These are phyloP conservation scores for Sporophila hypoxantha DNA, from an alignment of 2,113 vertebrate species.

Conservation along the genomic window DNA sequence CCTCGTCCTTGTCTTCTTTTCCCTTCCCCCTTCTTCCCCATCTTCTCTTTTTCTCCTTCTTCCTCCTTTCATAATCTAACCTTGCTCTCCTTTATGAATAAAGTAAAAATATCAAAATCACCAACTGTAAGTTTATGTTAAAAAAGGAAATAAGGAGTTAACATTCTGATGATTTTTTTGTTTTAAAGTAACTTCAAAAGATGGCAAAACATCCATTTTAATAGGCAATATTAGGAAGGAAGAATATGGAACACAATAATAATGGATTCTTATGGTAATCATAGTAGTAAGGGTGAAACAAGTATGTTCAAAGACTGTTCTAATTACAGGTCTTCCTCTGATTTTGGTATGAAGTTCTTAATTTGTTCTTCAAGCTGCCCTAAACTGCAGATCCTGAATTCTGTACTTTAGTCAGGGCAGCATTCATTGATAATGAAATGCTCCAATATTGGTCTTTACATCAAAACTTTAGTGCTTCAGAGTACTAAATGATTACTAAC, in stretches of 20 bases:
- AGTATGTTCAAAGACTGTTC: neutral
- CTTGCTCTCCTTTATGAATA: neutral
- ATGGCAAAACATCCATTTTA: neutral
- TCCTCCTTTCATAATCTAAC: neutral
- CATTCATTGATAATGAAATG: neutral
- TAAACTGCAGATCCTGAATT: neutral
- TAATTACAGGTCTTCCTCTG: constrained; percentile 30
- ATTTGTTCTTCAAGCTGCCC: neutral
- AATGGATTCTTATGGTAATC: neutral
- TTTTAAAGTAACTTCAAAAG: neutral
- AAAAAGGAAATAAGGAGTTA: neutral
- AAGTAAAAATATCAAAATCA: neutral
- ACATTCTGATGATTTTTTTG: neutral
- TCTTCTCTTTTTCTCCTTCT: neutral
- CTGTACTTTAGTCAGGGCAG: neutral
- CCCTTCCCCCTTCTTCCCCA: neutral
- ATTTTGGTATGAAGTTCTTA: neutral
- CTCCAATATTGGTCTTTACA: neutral
- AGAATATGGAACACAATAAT: neutral
- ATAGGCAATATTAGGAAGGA: neutral
- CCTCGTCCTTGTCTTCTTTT: neutral
- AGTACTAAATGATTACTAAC: neutral
- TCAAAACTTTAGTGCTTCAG: neutral
- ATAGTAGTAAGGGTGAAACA: neutral
- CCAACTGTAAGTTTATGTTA: neutral